These are phyloP conservation scores for Echeneis naucrates DNA, from an alignment of 2,797 vertebrate species.

Conservation along the genomic window DNA sequence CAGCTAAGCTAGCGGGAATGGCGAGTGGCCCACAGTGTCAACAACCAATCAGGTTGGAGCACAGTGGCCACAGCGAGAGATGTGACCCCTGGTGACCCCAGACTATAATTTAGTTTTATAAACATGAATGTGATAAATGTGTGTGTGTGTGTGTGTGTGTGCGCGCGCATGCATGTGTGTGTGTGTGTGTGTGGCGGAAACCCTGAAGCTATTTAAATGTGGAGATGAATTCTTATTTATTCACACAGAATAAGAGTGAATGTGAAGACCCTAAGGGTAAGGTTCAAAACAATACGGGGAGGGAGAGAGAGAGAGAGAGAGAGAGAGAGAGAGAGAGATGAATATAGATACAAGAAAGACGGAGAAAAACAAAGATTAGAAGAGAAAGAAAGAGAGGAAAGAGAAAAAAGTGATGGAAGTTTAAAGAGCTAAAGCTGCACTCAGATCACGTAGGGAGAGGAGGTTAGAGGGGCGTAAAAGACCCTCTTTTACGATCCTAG, in stretches of 20 bases:
- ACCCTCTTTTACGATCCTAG: conserved; percentile 70
- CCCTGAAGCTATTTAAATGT: conserved; percentile 78
- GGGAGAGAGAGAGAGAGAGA: conserved; percentile 17
- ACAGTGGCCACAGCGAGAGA: conserved; percentile 67
- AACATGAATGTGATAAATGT: conserved; percentile 67
- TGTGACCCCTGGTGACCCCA: conserved; percentile 73
- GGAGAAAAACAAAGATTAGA: conserved; percentile 45
- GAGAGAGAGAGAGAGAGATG: conserved; percentile 30
- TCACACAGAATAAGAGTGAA: conserved; percentile 74
- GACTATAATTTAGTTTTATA: conserved; percentile 82
- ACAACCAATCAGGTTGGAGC: conserved; percentile 78
- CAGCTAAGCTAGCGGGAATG: conserved; percentile 74
- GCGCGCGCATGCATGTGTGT: conserved; percentile 30
- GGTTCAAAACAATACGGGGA: conserved; percentile 75
- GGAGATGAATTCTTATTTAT: conserved; percentile 82
- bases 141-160: conserved; percentile 43
- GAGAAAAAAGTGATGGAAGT: conserved; percentile 40
- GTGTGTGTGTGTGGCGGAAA: conserved; percentile 47
- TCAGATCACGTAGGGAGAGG: conserved; percentile 65
- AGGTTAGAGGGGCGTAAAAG: conserved; percentile 76
- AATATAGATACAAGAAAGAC: conserved; percentile 39
- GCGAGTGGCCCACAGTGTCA: conserved; percentile 70
- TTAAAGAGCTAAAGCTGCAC: conserved; percentile 67
- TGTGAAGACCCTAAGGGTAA: conserved; percentile 72
- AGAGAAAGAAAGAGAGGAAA: conserved; percentile 19